These are phyloP conservation scores for Chironomus tepperi DNA, from an alignment of 1,140 invertebrate genomes.

Conservation along the genomic window DNA sequence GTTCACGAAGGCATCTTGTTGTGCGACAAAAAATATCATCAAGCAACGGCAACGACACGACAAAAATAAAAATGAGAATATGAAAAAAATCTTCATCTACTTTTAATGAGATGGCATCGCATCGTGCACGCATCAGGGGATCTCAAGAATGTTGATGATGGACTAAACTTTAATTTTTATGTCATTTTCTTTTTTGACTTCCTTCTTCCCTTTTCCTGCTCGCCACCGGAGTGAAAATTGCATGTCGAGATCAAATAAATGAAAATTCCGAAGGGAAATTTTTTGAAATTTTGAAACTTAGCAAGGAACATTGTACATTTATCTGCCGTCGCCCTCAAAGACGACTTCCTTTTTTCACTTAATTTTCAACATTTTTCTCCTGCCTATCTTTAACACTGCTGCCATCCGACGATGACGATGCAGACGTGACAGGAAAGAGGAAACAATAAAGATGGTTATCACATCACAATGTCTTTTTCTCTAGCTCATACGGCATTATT, in stretches of 20 bases:
- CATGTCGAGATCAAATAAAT: no score
- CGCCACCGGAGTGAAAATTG: no score
- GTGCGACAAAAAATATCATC: background rate
- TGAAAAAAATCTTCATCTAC: constrained; percentile 14
- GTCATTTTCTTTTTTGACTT: no score
- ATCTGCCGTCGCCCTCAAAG: no score
- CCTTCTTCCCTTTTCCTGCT: no score
- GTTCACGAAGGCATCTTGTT: background rate
- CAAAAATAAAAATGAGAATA: background rate
- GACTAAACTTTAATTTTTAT: background rate
- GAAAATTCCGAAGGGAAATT: no score
- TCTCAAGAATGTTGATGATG: background rate
- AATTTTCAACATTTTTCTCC: no score
- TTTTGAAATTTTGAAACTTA: no score
- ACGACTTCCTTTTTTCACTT: no score
- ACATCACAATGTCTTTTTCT: constrained; percentile 5
- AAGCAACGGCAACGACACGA: background rate
- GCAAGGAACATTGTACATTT: no score
- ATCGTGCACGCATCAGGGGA: constrained; percentile 10
- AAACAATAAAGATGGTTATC: constrained; percentile 22
- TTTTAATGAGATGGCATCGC: constrained; percentile 19
- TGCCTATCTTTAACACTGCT: no score
- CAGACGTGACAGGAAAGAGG: constrained; percentile 21
- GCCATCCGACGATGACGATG: background rate
- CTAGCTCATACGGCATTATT: background rate